Conservation (phyloP, 2,113 vertebrate genomes). For the Macrotus californicus region DNA sequence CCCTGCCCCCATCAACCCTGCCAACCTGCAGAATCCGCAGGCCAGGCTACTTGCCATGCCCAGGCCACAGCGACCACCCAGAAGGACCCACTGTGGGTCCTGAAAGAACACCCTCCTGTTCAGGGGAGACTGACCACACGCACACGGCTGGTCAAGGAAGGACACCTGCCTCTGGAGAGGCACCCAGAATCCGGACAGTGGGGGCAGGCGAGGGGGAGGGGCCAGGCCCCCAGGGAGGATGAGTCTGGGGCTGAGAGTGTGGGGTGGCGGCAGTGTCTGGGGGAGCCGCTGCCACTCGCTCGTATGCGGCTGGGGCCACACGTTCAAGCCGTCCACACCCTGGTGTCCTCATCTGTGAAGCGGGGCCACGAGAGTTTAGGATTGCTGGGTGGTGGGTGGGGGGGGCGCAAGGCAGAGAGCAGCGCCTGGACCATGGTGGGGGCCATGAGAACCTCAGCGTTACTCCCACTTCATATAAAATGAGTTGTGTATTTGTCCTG, state of each 20-base stretch:
- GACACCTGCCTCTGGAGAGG: fast-evolving
- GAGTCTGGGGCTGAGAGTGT: fast-evolving
- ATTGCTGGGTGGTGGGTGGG: fast-evolving
- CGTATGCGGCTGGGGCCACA: fast-evolving
- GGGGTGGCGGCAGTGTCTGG: too few species aligned
- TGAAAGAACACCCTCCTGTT: neutral
- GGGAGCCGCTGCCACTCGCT: fast-evolving
- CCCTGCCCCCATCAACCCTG: neutral
- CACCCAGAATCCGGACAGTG: too few species aligned
- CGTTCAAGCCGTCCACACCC: fast-evolving
- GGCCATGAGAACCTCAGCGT: fast-evolving
- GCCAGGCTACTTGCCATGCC: neutral
- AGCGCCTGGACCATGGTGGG: fast-evolving
- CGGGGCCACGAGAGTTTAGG: fast-evolving
- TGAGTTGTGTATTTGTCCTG: too few species aligned
- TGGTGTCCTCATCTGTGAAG: neutral
- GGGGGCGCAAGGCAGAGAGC: too few species aligned
- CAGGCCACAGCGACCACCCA: fast-evolving
- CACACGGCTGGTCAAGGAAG: fast-evolving
- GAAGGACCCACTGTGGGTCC: too few species aligned
- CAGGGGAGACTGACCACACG: fast-evolving
- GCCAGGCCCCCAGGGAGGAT: fast-evolving
- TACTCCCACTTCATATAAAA: too few species aligned
- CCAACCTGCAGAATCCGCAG: neutral
- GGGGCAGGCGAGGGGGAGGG: neutral